phyloP scores from a whole-genome alignment of 2,797 vertebrate genomes.

The Cygnus olor region DNA sequence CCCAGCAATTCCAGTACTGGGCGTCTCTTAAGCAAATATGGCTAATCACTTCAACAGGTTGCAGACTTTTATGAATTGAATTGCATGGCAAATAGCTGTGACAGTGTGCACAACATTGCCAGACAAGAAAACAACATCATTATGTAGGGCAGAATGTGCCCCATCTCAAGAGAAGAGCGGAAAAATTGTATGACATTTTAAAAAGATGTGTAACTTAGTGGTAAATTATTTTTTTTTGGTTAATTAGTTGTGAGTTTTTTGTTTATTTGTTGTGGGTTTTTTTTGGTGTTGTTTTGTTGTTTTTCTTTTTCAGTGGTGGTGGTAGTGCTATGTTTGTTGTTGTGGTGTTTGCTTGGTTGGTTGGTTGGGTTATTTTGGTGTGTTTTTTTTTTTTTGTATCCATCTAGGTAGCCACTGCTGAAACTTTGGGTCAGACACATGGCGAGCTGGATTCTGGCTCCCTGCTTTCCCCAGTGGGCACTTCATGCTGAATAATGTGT shows the following conservation, averaged over 20 bases:
- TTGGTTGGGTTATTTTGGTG: not conserved
- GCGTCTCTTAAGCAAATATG: slow-evolving; percentile 77
- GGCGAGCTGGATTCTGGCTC: not conserved
- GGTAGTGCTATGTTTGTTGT: too few relatives aligned
- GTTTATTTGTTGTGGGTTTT: not conserved
- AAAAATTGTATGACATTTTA: not conserved
- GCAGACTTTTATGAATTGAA: slow-evolving; percentile 61
- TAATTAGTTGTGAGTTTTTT: not conserved
- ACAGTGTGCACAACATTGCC: slow-evolving; percentile 26
- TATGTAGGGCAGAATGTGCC: not conserved
- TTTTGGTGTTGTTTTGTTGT: not conserved
- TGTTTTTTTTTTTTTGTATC: not conserved
- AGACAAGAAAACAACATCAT: slow-evolving; percentile 47
- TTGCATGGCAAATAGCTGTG: slow-evolving; percentile 39
- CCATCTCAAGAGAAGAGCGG: not conserved
- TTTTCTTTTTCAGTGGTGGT: too few relatives aligned
- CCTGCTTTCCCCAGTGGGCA: not conserved
- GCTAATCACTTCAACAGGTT: slow-evolving; percentile 62
- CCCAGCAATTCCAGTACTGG: slow-evolving; percentile 72
- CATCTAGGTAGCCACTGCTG: not conserved
- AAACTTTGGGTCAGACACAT: not conserved
- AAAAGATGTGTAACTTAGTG: not conserved
- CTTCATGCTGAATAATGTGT: not conserved
- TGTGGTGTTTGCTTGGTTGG: too few relatives aligned
- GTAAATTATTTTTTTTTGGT: not conserved